A percentile compares a stretch with the other conserved stretches of the same genome.
Evolutionary conservation across 1,140 invertebrate genomes (phyloP).

Genomic region (Drosophila littoralis): DNA sequence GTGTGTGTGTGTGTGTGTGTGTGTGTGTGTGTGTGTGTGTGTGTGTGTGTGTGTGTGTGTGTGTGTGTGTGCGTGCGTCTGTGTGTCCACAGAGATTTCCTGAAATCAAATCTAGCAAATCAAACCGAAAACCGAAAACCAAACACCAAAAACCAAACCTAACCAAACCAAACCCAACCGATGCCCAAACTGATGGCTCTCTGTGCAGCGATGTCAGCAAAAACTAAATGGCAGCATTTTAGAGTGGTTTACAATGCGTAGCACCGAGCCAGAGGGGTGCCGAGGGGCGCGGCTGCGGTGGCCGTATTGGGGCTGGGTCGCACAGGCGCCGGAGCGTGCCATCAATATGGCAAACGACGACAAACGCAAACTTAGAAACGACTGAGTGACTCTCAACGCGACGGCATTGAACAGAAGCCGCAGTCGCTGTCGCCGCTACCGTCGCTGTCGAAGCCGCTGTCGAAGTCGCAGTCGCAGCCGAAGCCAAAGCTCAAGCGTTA

Average conservation of each 20-base stretch:
- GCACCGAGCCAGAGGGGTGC: background rate
- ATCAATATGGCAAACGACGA: conserved; percentile 79
- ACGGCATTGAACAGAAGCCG: conserved; percentile 70
- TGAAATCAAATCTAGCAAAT: conserved; percentile 84
- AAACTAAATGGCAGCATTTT: conserved; percentile 63
- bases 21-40: conserved; percentile 1
- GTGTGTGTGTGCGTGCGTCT: conserved; percentile 11
- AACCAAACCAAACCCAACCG: conserved; percentile 36
- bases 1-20: background rate
- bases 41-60: background rate
- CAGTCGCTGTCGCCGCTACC: background rate
- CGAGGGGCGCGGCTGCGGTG: background rate
- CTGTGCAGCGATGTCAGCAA: conserved; percentile 37
- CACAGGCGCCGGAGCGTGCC: conserved; percentile 70
- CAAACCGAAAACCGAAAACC: conserved; percentile 71
- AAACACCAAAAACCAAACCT: conserved; percentile 59
- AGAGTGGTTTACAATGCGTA: conserved; percentile 3
- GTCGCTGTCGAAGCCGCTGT: background rate
- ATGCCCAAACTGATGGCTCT: conserved; percentile 44
- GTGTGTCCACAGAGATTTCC: conserved; percentile 53
- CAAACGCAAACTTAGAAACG: conserved; percentile 75
- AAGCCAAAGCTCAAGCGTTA: conserved; percentile 16
- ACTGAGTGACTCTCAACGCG: conserved; percentile 64
- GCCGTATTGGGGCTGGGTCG: conserved; percentile 20
- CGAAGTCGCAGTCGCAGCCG: background rate